These are phyloP conservation scores for Drosophila sordidula DNA, from an alignment of 2,888 invertebrate genomes.

Conservation along the genomic window DNA sequence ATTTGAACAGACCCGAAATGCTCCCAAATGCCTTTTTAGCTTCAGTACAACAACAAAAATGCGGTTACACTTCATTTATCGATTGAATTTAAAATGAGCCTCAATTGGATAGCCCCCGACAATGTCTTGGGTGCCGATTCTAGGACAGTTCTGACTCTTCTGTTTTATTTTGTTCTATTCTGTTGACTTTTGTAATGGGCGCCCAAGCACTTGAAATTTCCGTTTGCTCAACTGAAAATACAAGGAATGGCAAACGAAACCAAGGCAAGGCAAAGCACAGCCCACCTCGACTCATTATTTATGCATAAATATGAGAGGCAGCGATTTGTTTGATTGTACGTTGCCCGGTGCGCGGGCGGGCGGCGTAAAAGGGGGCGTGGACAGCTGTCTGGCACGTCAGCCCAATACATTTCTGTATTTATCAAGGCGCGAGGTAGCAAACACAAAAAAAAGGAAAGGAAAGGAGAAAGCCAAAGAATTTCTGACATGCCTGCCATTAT, in stretches of 20 bases:
- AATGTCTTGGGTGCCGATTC: conserved; percentile 24
- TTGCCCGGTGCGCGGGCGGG: neutral
- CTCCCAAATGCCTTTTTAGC: conserved; percentile 21
- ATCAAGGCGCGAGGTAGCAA: conserved; percentile 32
- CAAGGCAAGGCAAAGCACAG: conserved; percentile 20
- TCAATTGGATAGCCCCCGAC: conserved; percentile 29
- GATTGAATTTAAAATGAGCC: conserved; percentile 75
- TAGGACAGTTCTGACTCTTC: neutral
- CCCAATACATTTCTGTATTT: conserved; percentile 55
- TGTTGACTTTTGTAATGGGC: conserved; percentile 76
- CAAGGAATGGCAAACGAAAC: conserved; percentile 25
- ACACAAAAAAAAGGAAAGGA: conserved; percentile 13
- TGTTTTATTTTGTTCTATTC: neutral
- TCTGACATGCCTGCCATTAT: conserved; percentile 53
- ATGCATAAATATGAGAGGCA: conserved; percentile 78
- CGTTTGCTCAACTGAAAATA: conserved; percentile 55
- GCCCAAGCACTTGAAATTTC: conserved; percentile 58
- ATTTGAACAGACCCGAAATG: conserved; percentile 10
- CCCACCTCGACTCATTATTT: conserved; percentile 67
- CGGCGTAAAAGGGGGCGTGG: conserved; percentile 17
- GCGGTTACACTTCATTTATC: conserved; percentile 70
- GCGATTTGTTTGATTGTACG: conserved; percentile 75
- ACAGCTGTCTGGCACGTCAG: conserved; percentile 56
- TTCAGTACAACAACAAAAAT: neutral
- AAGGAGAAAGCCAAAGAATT: conserved; percentile 40